Evolutionary conservation across 2,113 vertebrate genomes (phyloP), one percentile per base, ranked within the genome.

Genomic region (Chlorocebus sabaeus): DNA sequence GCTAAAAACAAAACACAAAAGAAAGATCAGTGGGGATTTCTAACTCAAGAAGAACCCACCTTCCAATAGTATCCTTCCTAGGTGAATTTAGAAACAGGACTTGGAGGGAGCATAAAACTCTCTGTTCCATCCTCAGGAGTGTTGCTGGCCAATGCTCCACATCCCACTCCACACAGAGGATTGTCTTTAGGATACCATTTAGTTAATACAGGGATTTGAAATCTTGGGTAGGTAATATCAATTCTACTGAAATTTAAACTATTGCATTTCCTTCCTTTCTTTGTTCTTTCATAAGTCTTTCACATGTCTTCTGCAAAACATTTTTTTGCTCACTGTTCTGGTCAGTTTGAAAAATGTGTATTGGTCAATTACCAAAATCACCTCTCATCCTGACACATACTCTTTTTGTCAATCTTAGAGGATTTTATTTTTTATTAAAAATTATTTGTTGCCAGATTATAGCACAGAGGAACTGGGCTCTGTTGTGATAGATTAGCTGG

Each of bases 1-100:
- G 92, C 97, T 97, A 75, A 92, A 96, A 97, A 92, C 43, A 64
- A 94, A 97, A 93, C 16, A 87, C 38, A 70, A 38, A 97, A 86
- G 40, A 87, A 79, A 72, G 38, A 80, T 93, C 59, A 96, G 68
- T 57, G 25, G n/a, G 6, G 35, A 50, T 92, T 96, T 87, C 17
- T 72, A 91, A 93, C 32, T 88, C 20, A 79, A 50, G 59, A 32
- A 82, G 38, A 87, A 76, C 32, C 43, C 12, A 68, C 2, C 2
- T 82, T 64, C 43, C 43, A 76, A 6, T n/a, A 10, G 82, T 80
- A 64, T 30, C 12, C 17, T 75, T 50, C 80, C 57, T 76, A 82
- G 14, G 68, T 87, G 30, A 73, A 78, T 40, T 64, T 61, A 75
- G 84, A 76, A 84, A 35, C 12, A 73, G 73, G 35, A 55, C 25